Evolutionary conservation across 2,888 invertebrate species (phyloP), one percentile per base, ranked within the genome.

Genomic region (Yponomeuta evonymella): DNA sequence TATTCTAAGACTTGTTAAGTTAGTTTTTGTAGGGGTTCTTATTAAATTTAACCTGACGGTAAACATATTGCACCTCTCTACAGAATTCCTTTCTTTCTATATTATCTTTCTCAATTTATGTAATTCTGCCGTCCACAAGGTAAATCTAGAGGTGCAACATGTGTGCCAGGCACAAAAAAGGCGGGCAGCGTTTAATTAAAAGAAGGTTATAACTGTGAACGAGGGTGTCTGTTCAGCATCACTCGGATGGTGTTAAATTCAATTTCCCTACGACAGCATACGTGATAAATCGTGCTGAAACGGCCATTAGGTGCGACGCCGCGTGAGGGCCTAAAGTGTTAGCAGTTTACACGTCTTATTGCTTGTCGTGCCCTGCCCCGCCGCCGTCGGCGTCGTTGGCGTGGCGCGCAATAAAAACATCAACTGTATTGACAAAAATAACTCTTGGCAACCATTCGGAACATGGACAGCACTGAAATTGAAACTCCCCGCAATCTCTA

Each of bases 381-480:
- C 78, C 82, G 80, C 15, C 12, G 78, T 43, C 43, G 43, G 82
- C 80, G 81, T 74, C 79, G 77, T 82, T 82, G 85, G 82, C 88
- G 89, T 88, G 88, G 81, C 83, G 83, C 85, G 86, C 90, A 91
- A 91, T 91, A 92, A 92, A 92, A 91, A 89, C 92, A 91, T 90
- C 92, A 88, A 86, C 89, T 83, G 84, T 86, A 86, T 88, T 86
- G 85, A 91, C 92, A 87, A 87, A 91, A 92, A 92, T 92, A 92
- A 89, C 92, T 92, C 90, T 91, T 92, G 92, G 92, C 92, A 90
- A 79, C 82, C 83, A 82, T 81, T 84, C 88, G 84, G 80, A 82
- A 83, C 82, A 80, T 84, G 78, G 83, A 84, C 84, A 83, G 87
- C 83, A 86, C 83, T 84, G 84, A 84, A 85, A 87, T 84, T 84